Conservation (phyloP, 2,113 vertebrate species). For the Sebastes fasciatus region DNA sequence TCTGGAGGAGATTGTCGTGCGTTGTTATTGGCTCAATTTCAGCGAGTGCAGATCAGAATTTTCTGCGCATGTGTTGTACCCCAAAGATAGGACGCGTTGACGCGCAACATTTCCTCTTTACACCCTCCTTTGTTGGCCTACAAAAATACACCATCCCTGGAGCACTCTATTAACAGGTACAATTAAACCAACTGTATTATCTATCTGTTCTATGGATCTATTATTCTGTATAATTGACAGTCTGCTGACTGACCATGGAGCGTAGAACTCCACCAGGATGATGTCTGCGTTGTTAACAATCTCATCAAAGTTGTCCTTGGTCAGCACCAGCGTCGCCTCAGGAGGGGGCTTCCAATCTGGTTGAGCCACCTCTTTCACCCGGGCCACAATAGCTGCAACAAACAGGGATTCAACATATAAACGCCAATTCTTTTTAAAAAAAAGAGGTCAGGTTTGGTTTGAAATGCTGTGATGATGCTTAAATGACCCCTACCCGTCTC, state of each 20-base stretch:
- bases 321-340: conserved; percentile 93
- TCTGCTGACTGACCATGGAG: conserved; percentile 90
- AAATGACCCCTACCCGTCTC: conserved; percentile 86
- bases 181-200: too few relatives aligned
- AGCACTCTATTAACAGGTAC: too few relatives aligned
- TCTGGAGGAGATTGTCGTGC: too few relatives aligned
- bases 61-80: too few relatives aligned
- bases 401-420: background rate
- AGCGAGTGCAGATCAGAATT: too few relatives aligned
- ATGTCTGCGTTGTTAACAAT: conserved; percentile 92
- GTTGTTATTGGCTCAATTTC: too few relatives aligned
- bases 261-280: conserved; percentile 99
- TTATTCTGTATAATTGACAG: too few relatives aligned
- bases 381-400: conserved; percentile 91
- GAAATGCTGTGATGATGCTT: accelerated
- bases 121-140: too few relatives aligned
- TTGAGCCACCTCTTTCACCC: conserved; percentile 91
- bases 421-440: background rate
- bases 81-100: too few relatives aligned
- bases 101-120: too few relatives aligned
- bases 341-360: conserved; percentile 94
- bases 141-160: too few relatives aligned
- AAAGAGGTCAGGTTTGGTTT: background rate
- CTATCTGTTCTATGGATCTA: too few relatives aligned
- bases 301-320: conserved; percentile 93